A percentile compares a stretch with the other conserved stretches of the same genome.
Conservation (phyloP, 2,113 vertebrate species). For the Hyperopisus bebe region DNA sequence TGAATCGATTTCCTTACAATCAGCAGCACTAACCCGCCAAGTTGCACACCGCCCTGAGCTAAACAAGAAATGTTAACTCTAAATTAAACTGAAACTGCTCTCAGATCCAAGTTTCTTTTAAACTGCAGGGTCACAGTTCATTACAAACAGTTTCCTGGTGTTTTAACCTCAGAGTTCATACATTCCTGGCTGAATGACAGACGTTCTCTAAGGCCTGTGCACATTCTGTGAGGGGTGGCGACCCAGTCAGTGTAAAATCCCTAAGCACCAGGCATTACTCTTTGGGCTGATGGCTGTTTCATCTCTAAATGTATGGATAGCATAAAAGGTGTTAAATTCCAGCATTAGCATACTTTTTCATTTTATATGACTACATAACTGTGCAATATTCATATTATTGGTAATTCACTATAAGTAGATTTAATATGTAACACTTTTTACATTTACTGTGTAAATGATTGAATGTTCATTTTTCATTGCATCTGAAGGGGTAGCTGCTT, state of each 20-base stretch:
- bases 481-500: no score
- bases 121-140: neutral
- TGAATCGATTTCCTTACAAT: neutral
- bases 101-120: neutral
- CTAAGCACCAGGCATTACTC: neutral
- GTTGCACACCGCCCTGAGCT: neutral
- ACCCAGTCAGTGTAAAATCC: neutral
- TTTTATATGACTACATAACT: neutral
- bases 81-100: neutral
- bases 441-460: no score
- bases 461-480: no score
- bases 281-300: neutral
- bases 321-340: neutral
- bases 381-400: no score
- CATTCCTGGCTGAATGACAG: neutral
- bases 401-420: no score
- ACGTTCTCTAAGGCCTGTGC: no score
- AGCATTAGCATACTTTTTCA: neutral
- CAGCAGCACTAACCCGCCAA: neutral
- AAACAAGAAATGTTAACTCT: neutral
- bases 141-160: neutral
- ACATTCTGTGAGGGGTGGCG: neutral
- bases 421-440: no score
- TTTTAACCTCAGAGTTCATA: neutral
- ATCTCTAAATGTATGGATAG: neutral